phyloP scores from a whole-genome alignment of 1,140 invertebrate genomes.

The Drosophila equinoxialis region DNA sequence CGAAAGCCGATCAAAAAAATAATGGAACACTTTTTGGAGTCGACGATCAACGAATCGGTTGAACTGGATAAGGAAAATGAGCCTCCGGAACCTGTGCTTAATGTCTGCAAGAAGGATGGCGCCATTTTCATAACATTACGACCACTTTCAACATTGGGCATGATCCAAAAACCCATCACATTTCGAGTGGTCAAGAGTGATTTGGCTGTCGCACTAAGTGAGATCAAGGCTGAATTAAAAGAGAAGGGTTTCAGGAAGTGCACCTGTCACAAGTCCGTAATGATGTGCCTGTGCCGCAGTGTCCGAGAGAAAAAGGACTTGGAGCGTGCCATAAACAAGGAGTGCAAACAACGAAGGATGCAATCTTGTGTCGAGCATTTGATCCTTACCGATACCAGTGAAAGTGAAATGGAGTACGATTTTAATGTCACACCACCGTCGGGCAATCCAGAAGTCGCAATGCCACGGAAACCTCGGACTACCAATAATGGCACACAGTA shows the following conservation, averaged over 20 bases:
- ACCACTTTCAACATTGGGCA: constrained; percentile 23
- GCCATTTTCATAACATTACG: constrained; percentile 67
- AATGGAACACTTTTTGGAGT: constrained; percentile 73
- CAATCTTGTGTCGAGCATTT: constrained; percentile 38
- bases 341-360: constrained; percentile 57
- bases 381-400: constrained; percentile 70
- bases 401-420: constrained; percentile 73
- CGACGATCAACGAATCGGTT: constrained; percentile 9
- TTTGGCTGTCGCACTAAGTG: constrained; percentile 35
- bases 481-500: constrained; percentile 59
- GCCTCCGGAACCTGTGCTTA: constrained; percentile 46
- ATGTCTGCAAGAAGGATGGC: constrained; percentile 68
- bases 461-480: background rate
- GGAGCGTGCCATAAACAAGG: constrained; percentile 44
- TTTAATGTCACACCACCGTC: constrained; percentile 71
- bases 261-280: constrained; percentile 61
- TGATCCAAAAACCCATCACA: constrained; percentile 54
- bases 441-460: constrained; percentile 27
- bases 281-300: constrained; percentile 63
- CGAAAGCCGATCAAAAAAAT: constrained; percentile 68
- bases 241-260: constrained; percentile 66
- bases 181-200: constrained; percentile 74
- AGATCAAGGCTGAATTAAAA: constrained; percentile 65
- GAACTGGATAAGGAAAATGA: constrained; percentile 3
- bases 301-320: constrained; percentile 55